These are phyloP conservation scores for Cephus pulcher DNA, from an alignment of 2,888 invertebrate genomes.

Conservation along the genomic window DNA sequence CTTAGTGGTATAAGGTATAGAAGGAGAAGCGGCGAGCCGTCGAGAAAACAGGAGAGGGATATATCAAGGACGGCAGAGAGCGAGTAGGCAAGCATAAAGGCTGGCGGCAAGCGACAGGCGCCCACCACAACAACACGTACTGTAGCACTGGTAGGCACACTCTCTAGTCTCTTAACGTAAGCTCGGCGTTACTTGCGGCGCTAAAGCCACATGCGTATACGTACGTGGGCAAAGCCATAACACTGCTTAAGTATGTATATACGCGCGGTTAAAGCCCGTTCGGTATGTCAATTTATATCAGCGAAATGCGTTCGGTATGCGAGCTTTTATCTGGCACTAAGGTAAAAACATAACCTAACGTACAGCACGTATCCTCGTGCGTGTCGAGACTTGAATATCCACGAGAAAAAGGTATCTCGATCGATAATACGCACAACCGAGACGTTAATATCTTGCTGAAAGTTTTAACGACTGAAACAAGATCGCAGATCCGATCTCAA, in stretches of 20 bases:
- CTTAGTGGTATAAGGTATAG: constrained; percentile 8
- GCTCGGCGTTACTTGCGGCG: neutral
- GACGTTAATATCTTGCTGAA: neutral
- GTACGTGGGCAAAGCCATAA: neutral
- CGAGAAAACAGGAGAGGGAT: constrained; percentile 22
- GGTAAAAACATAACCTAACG: neutral
- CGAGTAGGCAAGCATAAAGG: constrained; percentile 33
- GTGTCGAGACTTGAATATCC: neutral
- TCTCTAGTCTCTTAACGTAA: neutral
- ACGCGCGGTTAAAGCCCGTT: neutral
- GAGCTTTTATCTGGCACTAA: neutral
- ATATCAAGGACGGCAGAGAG: constrained; percentile 42
- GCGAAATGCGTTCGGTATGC: neutral
- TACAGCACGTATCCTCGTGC: neutral
- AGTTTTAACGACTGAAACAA: neutral
- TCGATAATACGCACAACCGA: neutral
- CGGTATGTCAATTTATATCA: neutral
- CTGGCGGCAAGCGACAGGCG: constrained; percentile 38
- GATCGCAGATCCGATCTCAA: too few species aligned
- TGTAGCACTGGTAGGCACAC: neutral
- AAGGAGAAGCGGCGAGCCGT: constrained; percentile 14
- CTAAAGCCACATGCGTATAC: neutral
- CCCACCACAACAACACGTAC: constrained; percentile 23
- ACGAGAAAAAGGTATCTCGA: neutral
- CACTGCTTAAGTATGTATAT: neutral